Base-by-base conservation (phyloP, 2,797 vertebrate species). In the Acomys russatus region DNA sequence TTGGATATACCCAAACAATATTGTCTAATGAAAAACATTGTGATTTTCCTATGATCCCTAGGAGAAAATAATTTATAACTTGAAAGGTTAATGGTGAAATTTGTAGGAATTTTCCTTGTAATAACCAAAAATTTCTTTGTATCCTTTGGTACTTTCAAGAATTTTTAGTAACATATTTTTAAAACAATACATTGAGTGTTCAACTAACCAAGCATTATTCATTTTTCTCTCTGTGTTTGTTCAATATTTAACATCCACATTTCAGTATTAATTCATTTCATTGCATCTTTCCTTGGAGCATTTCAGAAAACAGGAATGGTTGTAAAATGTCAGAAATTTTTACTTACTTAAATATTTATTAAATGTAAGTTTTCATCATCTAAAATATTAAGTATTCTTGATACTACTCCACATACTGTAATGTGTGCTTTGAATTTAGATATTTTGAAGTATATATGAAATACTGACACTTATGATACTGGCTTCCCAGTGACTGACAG, bases 341-440 rank as follows among this genome's bases (percentile, higher is more conserved):
- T 92, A 76, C 33, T 79, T 78, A 9, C 70, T 96, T 86, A 8
- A 71, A 28, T 83, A 30, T 68, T 91, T 5, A 94, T 15, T 70
- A 88, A 51, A 64, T 91, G 86, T 79, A 10, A 86, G 1, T 3
- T 5, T 38, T 23, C 20, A 33, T 77, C 79, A 15, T 91, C 3
- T 20, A 83, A 91, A 95, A 35, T 76, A 73, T 79, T 49, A 61
- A 20, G 11, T 49, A 68, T 66, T 49, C 33, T 84, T 66, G 38
- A 22, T 66, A 38, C 2, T 64, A 35, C 20, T 33, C 15, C 20
- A 35, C 35, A 25, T 7, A 56, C 20, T 25, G 7, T 25, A 71
- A 22, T 20, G 14, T 30, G 70, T 76, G 20, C 73, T 35, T 56
- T 56, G 15, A 35, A 91, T 64, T 38, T 6, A 86, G 9, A 63